These are phyloP conservation scores for Macrobrachium rosenbergii DNA, from an alignment of 1,140 invertebrate genomes.

Conservation along the genomic window DNA sequence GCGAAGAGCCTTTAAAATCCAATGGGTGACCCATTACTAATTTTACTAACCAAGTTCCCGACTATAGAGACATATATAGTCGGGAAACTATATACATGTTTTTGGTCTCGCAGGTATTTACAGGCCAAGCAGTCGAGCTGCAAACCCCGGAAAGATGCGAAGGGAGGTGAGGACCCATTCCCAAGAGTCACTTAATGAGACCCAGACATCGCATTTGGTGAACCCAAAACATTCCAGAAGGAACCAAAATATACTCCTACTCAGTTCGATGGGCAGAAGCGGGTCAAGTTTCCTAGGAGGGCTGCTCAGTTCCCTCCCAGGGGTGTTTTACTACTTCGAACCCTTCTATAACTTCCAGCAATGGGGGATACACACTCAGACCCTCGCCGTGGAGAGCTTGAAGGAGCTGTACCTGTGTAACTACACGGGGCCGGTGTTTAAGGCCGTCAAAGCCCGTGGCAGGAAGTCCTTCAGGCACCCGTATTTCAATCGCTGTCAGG, in stretches of 20 bases:
- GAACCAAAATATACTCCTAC: background rate
- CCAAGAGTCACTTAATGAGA: too few species aligned
- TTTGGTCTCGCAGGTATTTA: too few species aligned
- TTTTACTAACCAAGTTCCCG: too few species aligned
- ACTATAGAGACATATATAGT: too few species aligned
- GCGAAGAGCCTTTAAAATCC: too few species aligned
- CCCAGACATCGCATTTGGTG: too few species aligned
- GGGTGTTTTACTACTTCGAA: conserved; percentile 36
- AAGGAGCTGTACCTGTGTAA: conserved; percentile 1
- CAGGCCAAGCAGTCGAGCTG: too few species aligned
- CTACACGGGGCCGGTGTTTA: background rate
- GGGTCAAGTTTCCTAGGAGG: conserved; percentile 16
- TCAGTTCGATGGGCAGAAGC: conserved; percentile 18
- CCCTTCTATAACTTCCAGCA: conserved; percentile 7
- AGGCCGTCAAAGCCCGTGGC: background rate
- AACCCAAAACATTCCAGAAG: background rate
- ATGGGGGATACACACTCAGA: background rate
- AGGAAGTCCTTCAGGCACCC: background rate
- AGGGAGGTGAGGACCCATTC: background rate
- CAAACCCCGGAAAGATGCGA: background rate
- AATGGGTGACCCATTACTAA: too few species aligned
- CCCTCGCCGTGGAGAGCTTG: background rate
- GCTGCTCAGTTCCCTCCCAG: background rate
- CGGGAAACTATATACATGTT: too few species aligned
- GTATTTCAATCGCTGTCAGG: background rate